Evolutionary conservation across 1,140 invertebrate species (phyloP), one percentile per base, ranked within the genome.

Genomic region (Philopotamus ludificatus): DNA sequence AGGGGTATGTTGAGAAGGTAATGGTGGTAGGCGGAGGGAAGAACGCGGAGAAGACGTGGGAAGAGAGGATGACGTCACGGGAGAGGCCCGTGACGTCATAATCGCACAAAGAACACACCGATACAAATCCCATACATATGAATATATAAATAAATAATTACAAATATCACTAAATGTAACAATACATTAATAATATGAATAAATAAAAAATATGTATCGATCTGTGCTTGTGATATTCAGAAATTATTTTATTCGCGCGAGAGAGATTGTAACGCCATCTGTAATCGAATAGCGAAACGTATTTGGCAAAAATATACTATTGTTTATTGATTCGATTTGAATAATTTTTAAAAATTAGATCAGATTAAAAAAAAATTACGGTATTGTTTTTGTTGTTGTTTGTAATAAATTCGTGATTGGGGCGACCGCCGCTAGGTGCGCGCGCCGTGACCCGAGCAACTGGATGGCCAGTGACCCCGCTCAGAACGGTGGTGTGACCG

Each of bases 1-100:
- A 25, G 55, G 55, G 55, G 55, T 26, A 44, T 57, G 28, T 58
- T 58, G 55, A 22, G 55, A 39, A 58, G 55, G 55, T 45, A 58
- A 58, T 58, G 57, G 42, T 28, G 15, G 2, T n/a, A 15, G 42
- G 42, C 7, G n/a, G 41, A 1, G 16, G 18, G 8, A 10, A 3
- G 9, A n/a, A 10, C 2, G n/a, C 21, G 47, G 22, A 42, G 28
- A n/a, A n/a, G n/a, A 34, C 12, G 28, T 34, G 28, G 54, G 54
- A 57, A 39, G 51, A 54, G 49, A 22, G 25, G 9, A 57, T 57
- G 53, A 39, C 39, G 39, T 26, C 18, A 58, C 39, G 39, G 55
- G 39, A 21, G 45, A 44, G 12, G 16, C 44, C 44, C 44, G 44
- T 47, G 44, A 47, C 44, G 44, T 47, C 44, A 16, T 4, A 47